These are phyloP conservation scores for Stenodera caucasica DNA, from an alignment of 2,888 invertebrate species.

Conservation along the genomic window DNA sequence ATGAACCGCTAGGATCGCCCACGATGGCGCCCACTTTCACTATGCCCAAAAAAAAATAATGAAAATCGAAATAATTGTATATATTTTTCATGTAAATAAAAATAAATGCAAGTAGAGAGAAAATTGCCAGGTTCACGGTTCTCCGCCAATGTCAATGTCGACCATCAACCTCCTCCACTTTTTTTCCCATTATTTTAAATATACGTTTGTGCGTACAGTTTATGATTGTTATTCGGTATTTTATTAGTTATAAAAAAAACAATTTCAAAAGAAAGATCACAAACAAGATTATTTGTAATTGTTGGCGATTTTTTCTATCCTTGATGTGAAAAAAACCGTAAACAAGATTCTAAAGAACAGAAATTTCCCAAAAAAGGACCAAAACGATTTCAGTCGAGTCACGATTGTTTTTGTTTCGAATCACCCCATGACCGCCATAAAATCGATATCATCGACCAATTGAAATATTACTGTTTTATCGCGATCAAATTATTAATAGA, in stretches of 20 bases:
- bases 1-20: conserved; percentile 15
- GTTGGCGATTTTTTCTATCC: not conserved
- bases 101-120: conserved; percentile 15
- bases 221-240: not conserved
- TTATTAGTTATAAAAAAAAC: no score
- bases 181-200: not conserved
- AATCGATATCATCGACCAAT: not conserved
- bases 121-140: conserved; percentile 20
- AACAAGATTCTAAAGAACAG: not conserved
- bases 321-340: not conserved
- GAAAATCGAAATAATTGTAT: no score
- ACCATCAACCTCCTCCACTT: conserved; percentile 20
- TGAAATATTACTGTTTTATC: not conserved
- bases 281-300: not conserved
- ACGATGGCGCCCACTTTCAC: conserved; percentile 30
- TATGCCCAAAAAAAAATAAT: not conserved
- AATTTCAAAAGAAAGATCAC: no score
- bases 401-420: not conserved
- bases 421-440: not conserved
- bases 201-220: not conserved
- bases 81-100: not conserved
- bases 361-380: not conserved
- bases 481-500: not conserved
- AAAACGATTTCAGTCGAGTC: not conserved
- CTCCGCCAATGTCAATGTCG: conserved; percentile 24